phyloP scores from a whole-genome alignment of 2,113 vertebrate genomes.

The Phalacrocorax brasilianus region DNA sequence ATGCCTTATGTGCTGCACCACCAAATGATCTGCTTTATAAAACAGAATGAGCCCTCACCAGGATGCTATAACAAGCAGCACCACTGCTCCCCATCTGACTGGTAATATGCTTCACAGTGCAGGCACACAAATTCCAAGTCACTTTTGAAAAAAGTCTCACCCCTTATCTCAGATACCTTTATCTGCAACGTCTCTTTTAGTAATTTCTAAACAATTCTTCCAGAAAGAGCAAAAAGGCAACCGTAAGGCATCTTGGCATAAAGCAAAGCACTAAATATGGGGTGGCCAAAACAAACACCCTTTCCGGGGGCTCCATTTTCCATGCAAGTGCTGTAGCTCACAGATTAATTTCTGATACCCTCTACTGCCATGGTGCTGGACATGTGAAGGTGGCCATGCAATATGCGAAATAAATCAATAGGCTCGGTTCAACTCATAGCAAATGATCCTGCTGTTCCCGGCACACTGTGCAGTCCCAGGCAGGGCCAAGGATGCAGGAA shows the following conservation, averaged over 20 bases:
- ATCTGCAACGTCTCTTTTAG: background rate
- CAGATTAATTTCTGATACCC: background rate
- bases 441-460: background rate
- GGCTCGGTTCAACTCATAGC: background rate
- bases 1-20: background rate
- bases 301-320: background rate
- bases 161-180: background rate
- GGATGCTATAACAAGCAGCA: background rate
- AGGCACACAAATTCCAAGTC: background rate
- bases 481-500: rapidly evolving
- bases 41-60: background rate
- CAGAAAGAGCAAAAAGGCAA: background rate
- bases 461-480: background rate
- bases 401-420: background rate
- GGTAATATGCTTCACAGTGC: rapidly evolving
- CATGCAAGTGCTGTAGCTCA: background rate
- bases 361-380: background rate
- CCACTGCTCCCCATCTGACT: rapidly evolving
- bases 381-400: rapidly evolving
- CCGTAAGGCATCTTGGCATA: background rate
- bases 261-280: background rate
- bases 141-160: background rate
- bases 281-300: background rate
- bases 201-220: background rate
- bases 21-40: background rate